Evolutionary conservation across 2,797 vertebrate genomes (phyloP).

Genomic region (Typhlichthys subterraneus): DNA sequence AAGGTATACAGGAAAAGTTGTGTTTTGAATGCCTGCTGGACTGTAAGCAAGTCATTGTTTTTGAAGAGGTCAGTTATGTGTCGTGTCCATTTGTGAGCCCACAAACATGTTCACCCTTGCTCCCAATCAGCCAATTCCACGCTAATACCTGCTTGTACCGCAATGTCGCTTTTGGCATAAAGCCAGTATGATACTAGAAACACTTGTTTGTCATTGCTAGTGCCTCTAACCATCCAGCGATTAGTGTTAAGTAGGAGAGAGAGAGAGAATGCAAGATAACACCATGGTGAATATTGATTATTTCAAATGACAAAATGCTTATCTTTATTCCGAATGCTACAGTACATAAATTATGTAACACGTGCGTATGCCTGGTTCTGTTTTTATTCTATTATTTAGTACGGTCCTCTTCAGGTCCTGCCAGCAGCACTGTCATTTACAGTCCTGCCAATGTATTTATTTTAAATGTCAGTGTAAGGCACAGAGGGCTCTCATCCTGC

Average conservation of each 20-base stretch:
- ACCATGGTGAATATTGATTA: neutral
- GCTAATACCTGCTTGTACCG: conserved; percentile 48
- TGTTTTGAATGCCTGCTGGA: too few relatives aligned
- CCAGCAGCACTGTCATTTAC: neutral
- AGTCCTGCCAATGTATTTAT: conserved; percentile 16
- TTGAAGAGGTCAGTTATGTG: neutral
- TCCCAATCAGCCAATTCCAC: conserved; percentile 22
- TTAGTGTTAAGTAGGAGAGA: conserved; percentile 17
- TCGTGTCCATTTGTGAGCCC: neutral
- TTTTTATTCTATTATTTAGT: conserved; percentile 4
- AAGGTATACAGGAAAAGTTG: neutral
- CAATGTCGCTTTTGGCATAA: conserved; percentile 34
- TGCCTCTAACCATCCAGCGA: conserved; percentile 37
- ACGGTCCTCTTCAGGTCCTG: conserved; percentile 4
- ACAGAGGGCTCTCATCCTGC: conserved; percentile 34
- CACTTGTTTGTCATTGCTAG: conserved; percentile 4
- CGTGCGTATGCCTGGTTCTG: neutral
- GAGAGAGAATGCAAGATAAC: conserved; percentile 11
- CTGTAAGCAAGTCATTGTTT: too few relatives aligned
- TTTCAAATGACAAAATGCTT: conserved; percentile 17
- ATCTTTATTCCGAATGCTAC: conserved; percentile 27
- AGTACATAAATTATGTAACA: neutral
- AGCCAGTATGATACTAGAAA: conserved; percentile 32
- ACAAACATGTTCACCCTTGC: conserved; percentile 52
- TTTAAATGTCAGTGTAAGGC: conserved; percentile 33